Evolutionary conservation across 2,888 invertebrate genomes (phyloP), one percentile per base, ranked within the genome.

Genomic region (Amiota minor): DNA sequence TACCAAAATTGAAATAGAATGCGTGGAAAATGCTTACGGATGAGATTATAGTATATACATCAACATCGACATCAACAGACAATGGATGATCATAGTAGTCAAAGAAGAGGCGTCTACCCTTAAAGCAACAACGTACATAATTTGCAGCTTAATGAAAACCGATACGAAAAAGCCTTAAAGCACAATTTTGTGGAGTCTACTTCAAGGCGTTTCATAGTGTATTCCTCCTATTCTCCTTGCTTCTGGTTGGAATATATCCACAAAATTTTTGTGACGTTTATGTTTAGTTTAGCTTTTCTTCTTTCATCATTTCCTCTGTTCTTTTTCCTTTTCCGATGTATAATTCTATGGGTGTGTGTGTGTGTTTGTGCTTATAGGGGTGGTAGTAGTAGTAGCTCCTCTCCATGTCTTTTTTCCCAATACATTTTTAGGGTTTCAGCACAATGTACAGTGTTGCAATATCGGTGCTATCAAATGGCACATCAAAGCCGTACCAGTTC

Each of bases 401-500:
- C 62, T 9, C 10, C 12, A 16, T 53, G 14, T 10, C 53, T n/a
- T 53, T 10, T 53, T 14, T 3, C 6, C 10, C 45, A 45, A 12
- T 65, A 9, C 47, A 16, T 46, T 9, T 65, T 65, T 65, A 65
- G 20, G 59, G 46, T 65, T 65, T 65, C 47, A 47, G 11, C 45
- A 45, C 62, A 23, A 59, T 12, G 20, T 23, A 35, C 64, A 49
- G 20, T 20, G 18, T 59, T 59, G 20, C 20, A 18, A 11, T 59
- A 11, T n/a, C 47, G 47, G 45, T 62, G 35, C 47, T 47, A 65
- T 65, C 65, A 65, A 65, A 65, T 65, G 65, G 65, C 47, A 65
- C 65, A 65, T 65, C 65, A 65, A 65, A 46, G 65, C 47, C n/a
- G 11, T 59, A n/a, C 14, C 14, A n/a, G 53, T 8, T 59, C 23